A percentile compares a stretch with the other conserved stretches of the same genome.
phyloP scores from a whole-genome alignment of 2,797 vertebrate genomes.

The Enteromius afrohamiltoni region DNA sequence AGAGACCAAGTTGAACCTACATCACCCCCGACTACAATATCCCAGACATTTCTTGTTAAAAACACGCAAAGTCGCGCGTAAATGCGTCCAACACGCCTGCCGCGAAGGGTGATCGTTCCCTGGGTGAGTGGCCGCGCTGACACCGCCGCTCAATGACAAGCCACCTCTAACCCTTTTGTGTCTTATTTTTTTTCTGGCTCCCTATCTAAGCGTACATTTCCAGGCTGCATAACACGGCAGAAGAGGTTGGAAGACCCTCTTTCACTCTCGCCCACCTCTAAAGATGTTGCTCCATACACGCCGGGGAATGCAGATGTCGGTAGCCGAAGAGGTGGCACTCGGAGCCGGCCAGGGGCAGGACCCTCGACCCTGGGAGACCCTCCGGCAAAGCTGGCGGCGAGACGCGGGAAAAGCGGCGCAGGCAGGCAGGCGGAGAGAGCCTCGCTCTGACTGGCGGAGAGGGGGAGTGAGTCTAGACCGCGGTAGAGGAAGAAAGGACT shows the following conservation, averaged over 20 bases:
- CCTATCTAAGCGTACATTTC: constrained; percentile 57
- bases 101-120: constrained; percentile 67
- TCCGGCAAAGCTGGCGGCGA: constrained; percentile 76
- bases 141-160: constrained; percentile 84
- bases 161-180: constrained; percentile 94
- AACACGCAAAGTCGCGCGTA: constrained; percentile 62
- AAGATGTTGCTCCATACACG: constrained; percentile 85
- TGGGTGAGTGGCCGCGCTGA: constrained; percentile 73
- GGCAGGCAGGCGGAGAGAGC: constrained; percentile 70
- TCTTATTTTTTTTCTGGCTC: constrained; percentile 67
- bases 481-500: constrained; percentile 85
- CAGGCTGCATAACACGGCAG: constrained; percentile 70
- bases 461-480: constrained; percentile 75
- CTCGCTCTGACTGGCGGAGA: constrained; percentile 69
- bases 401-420: constrained; percentile 70
- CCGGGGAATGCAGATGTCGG: constrained; percentile 68
- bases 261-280: constrained; percentile 75
- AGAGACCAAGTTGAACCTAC: constrained; percentile 71
- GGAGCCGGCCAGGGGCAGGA: constrained; percentile 85
- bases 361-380: constrained; percentile 92
- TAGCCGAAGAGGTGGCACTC: constrained; percentile 70
- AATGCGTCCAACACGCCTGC: constrained; percentile 45
- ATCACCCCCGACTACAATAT: constrained; percentile 61
- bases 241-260: constrained; percentile 80
- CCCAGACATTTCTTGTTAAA: constrained; percentile 50